These are phyloP conservation scores for Lynx canadensis DNA, from an alignment of 2,113 vertebrate species.

Conservation along the genomic window DNA sequence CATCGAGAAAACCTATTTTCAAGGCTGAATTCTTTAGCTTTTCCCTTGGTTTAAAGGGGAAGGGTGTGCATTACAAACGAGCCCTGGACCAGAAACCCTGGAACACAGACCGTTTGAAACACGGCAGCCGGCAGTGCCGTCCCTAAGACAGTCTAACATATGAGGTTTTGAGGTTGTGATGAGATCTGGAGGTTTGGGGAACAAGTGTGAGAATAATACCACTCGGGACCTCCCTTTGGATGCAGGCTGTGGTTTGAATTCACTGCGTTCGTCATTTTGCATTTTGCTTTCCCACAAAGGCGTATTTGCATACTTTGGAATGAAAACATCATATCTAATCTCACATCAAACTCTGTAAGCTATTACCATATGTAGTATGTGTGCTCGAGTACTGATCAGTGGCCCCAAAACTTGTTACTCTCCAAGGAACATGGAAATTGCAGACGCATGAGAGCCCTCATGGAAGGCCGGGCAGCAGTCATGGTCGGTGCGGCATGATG, in stretches of 20 bases:
- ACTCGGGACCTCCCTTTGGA: neutral
- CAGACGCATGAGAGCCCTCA: neutral
- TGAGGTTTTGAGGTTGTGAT: neutral
- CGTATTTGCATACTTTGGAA: neutral
- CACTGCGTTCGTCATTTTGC: neutral
- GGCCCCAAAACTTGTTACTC: neutral
- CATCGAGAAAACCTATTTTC: neutral
- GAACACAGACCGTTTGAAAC: neutral
- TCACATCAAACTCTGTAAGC: neutral
- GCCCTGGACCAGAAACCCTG: constrained; percentile 24
- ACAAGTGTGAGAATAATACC: neutral
- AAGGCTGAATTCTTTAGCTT: neutral
- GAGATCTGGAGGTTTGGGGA: neutral
- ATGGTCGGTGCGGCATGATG: neutral
- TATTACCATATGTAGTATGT: neutral
- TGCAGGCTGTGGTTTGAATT: neutral
- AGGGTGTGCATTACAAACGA: neutral
- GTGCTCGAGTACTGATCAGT: neutral
- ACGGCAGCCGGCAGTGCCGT: neutral
- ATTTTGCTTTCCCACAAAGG: constrained; percentile 22
- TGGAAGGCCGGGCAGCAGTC: neutral
- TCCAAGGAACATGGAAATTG: neutral
- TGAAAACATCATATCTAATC: neutral
- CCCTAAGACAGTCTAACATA: too few species aligned
- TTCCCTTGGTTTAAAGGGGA: neutral